A percentile compares a stretch with the other conserved stretches of the same genome.
phyloP scores from a whole-genome alignment of 2,888 invertebrate species.

The Baccha elongata region DNA sequence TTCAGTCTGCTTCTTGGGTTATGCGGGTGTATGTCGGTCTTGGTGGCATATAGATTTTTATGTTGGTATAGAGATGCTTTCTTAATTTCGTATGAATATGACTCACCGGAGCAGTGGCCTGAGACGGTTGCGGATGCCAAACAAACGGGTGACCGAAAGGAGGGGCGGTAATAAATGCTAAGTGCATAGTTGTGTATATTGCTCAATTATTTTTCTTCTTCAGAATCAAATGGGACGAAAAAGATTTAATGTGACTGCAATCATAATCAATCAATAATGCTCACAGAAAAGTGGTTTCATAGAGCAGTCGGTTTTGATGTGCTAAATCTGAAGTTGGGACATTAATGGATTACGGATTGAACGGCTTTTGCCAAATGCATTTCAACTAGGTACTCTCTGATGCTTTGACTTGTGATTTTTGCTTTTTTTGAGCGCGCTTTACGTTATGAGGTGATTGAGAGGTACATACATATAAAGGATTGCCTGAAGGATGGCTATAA shows the following conservation, averaged over 20 bases:
- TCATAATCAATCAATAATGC: slow-evolving; percentile 75
- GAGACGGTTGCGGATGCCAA: slow-evolving; percentile 52
- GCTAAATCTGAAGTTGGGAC: slow-evolving; percentile 15
- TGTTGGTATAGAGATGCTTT: slow-evolving; percentile 1
- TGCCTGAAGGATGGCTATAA: no score
- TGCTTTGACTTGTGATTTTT: slow-evolving; percentile 46
- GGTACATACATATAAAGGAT: no score
- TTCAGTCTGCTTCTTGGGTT: slow-evolving; percentile 1
- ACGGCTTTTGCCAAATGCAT: slow-evolving; percentile 31
- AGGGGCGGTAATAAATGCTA: slow-evolving; percentile 72
- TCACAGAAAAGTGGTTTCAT: not conserved
- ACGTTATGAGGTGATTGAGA: not conserved
- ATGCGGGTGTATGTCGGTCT: slow-evolving; percentile 34
- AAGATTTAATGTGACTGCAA: slow-evolving; percentile 74
- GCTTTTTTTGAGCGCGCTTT: not conserved
- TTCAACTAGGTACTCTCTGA: slow-evolving; percentile 28
- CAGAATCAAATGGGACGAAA: slow-evolving; percentile 74
- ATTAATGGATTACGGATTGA: slow-evolving; percentile 68
- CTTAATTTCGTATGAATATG: slow-evolving; percentile 36
- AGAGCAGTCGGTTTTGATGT: not conserved
- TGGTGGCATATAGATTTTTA: not conserved
- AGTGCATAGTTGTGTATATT: slow-evolving; percentile 74
- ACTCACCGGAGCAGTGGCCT: slow-evolving; percentile 54
- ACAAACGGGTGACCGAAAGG: not conserved
- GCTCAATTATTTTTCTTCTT: slow-evolving; percentile 74